phyloP scores from a whole-genome alignment of 2,113 vertebrate genomes.

The Edolisoma coerulescens region DNA sequence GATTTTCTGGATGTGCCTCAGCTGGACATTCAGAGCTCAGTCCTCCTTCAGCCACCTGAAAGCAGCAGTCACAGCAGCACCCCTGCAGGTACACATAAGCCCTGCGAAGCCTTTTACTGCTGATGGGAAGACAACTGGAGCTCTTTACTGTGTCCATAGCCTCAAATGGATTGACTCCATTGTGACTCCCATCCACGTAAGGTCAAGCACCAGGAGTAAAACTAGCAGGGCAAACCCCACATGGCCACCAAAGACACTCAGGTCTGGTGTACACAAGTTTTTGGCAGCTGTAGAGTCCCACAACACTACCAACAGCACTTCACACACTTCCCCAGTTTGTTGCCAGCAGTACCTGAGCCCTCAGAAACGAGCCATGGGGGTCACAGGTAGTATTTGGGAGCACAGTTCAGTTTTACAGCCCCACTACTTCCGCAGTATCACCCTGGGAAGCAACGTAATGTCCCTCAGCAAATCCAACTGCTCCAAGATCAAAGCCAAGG shows the following conservation, averaged over 20 bases:
- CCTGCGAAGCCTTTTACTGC: neutral
- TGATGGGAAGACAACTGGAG: neutral
- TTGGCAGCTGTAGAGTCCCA: neutral
- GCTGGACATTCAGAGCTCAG: neutral
- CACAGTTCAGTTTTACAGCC: slow-evolving; percentile 51
- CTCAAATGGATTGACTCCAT: neutral
- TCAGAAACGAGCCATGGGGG: neutral
- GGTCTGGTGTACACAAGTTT: neutral
- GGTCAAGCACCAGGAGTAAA: neutral
- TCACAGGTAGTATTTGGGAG: neutral
- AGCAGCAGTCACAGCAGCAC: neutral
- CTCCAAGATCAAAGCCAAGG: slow-evolving; percentile 41
- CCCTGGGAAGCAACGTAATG: slow-evolving; percentile 23
- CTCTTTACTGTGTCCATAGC: neutral
- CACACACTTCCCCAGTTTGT: neutral
- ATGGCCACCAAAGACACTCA: neutral
- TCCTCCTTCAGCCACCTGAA: neutral
- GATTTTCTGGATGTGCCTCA: neutral
- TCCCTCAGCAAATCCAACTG: slow-evolving; percentile 6
- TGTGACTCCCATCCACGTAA: neutral
- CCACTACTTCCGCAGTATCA: slow-evolving; percentile 12
- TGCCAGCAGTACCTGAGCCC: neutral
- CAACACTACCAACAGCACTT: neutral
- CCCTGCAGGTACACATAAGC: neutral
- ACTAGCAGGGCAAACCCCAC: neutral